These are phyloP conservation scores for Myotis lucifugus DNA, from an alignment of 2,113 vertebrate genomes.

Conservation along the genomic window DNA sequence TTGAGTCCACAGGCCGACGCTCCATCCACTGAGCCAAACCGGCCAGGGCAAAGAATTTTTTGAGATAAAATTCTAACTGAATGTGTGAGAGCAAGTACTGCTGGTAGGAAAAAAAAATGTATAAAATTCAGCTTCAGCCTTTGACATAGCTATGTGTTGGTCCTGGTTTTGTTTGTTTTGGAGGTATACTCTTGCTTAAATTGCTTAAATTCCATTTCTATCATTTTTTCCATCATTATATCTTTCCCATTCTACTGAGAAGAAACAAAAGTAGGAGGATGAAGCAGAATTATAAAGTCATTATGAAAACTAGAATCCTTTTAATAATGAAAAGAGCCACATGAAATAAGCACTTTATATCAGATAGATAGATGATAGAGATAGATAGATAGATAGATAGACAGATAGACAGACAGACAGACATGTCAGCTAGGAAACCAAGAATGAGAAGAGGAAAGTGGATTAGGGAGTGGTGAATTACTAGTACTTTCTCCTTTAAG, in stretches of 20 bases:
- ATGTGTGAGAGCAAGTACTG: not conserved
- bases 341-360: not conserved
- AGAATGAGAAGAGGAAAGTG: not conserved
- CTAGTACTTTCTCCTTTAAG: not conserved
- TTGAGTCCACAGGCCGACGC: too few species aligned
- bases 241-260: not conserved
- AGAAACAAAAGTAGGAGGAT: not conserved
- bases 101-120: not conserved
- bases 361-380: not conserved
- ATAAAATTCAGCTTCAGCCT: not conserved
- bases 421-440: not conserved
- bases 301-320: not conserved
- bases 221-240: not conserved
- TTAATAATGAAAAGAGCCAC: not conserved
- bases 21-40: too few species aligned
- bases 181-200: not conserved
- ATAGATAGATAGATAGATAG: not conserved
- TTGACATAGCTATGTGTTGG: not conserved
- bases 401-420: too few species aligned
- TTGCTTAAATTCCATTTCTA: not conserved
- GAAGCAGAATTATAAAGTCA: not conserved
- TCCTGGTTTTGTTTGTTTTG: not conserved
- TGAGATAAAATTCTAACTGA: not conserved
- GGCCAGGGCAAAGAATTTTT: too few species aligned
- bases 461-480: not conserved